Conservation (phyloP, 2,113 vertebrate species). For the Varanus salvator region DNA sequence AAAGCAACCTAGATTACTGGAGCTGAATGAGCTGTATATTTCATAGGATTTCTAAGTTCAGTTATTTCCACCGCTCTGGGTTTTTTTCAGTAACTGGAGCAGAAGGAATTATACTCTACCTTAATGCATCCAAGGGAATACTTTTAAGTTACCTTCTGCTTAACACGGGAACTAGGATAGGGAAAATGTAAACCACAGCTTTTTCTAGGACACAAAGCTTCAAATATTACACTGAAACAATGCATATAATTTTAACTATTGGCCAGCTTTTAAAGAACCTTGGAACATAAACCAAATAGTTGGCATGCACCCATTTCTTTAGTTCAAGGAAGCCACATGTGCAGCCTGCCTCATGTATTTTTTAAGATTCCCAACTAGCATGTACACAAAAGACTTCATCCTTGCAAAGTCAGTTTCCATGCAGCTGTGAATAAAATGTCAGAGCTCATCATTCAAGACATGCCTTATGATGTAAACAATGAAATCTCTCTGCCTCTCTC, state of each 20-base stretch:
- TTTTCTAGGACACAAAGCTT: constrained; percentile 47
- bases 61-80: constrained; percentile 69
- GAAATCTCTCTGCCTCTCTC: background rate
- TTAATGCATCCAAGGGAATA: constrained; percentile 70
- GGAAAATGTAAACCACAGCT: constrained; percentile 51
- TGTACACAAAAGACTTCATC: constrained; percentile 32
- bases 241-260: background rate
- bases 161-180: constrained; percentile 9
- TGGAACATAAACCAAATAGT: background rate
- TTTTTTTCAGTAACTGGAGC: constrained; percentile 71
- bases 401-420: constrained; percentile 32
- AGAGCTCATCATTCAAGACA: background rate
- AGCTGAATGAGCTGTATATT: constrained; percentile 59
- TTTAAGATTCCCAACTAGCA: constrained; percentile 44
- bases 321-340: background rate
- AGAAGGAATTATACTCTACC: constrained; percentile 68
- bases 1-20: constrained; percentile 38
- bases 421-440: constrained; percentile 54
- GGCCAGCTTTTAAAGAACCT: constrained; percentile 33
- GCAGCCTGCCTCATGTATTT: constrained; percentile 26
- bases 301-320: constrained; percentile 36
- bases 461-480: constrained; percentile 44
- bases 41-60: constrained; percentile 67
- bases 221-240: constrained; percentile 51
- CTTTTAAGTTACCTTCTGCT: constrained; percentile 70